Conservation (phyloP, 2,797 vertebrate genomes). For the Vipera ursinii region DNA sequence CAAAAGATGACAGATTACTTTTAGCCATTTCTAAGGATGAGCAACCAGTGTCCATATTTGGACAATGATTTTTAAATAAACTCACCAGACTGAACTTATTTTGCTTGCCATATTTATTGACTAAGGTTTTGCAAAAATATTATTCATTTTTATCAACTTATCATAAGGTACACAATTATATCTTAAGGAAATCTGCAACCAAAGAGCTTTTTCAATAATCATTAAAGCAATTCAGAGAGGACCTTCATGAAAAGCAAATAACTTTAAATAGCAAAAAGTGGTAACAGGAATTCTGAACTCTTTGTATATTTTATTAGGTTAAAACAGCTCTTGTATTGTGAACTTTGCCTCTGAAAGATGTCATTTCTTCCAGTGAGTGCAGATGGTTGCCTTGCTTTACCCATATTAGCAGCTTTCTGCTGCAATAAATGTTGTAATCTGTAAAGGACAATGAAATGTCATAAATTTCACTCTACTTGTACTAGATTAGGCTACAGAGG, state of each 20-base stretch:
- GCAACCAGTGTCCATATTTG: neutral
- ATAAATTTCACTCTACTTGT: neutral
- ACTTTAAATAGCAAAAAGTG: neutral
- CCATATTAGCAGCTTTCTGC: neutral
- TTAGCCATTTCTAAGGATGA: neutral
- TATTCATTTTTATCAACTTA: conserved; percentile 1
- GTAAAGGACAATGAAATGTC: neutral
- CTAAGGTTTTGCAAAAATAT: conserved; percentile 28
- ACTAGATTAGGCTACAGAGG: neutral
- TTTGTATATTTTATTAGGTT: neutral
- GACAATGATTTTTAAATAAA: neutral
- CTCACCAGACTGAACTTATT: neutral
- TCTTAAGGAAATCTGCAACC: neutral
- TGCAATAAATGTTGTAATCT: neutral
- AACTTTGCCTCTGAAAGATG: neutral
- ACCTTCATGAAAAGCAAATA: neutral
- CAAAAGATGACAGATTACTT: neutral
- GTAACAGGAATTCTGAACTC: neutral
- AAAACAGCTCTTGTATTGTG: neutral
- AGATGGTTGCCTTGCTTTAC: neutral
- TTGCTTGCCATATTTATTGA: conserved; percentile 9
- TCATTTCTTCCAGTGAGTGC: neutral
- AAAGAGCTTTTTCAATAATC: conserved; percentile 14
- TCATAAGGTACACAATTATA: conserved; percentile 22
- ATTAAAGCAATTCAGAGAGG: neutral